These are phyloP conservation scores for Clarias pachynema DNA, from an alignment of 2,797 vertebrate genomes.

Conservation along the genomic window DNA sequence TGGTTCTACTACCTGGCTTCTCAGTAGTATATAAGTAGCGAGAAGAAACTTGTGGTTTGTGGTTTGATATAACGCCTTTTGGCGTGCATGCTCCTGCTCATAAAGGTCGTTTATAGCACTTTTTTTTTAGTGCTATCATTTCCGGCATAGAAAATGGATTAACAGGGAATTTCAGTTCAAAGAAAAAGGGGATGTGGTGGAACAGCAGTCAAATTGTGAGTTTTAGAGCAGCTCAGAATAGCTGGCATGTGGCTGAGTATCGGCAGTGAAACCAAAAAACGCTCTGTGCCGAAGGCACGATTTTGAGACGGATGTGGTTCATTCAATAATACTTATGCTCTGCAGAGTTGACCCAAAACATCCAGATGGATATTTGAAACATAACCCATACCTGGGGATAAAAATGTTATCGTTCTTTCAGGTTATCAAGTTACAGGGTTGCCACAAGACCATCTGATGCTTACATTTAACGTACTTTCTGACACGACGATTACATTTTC, in stretches of 20 bases:
- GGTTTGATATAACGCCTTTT: neutral
- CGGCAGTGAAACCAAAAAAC: neutral
- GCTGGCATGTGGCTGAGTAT: neutral
- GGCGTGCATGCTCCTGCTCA: neutral
- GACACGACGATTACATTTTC: no score
- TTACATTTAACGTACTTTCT: no score
- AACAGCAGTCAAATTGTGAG: neutral
- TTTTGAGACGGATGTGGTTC: constrained; percentile 6
- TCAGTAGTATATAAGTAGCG: neutral
- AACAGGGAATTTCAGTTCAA: neutral
- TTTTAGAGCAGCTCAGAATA: neutral
- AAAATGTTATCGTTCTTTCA: no score
- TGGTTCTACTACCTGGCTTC: neutral
- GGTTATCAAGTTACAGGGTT: no score
- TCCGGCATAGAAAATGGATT: neutral
- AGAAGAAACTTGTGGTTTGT: neutral
- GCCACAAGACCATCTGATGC: no score
- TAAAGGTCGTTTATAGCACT: neutral
- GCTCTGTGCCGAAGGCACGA: neutral
- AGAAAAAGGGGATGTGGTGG: neutral
- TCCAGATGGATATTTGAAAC: neutral
- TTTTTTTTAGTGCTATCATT: neutral
- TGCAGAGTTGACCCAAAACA: neutral
- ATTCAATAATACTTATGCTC: constrained; percentile 36
- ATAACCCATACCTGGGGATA: neutral